These are phyloP conservation scores for Pandion haliaetus DNA, from an alignment of 2,113 vertebrate genomes.

Conservation along the genomic window DNA sequence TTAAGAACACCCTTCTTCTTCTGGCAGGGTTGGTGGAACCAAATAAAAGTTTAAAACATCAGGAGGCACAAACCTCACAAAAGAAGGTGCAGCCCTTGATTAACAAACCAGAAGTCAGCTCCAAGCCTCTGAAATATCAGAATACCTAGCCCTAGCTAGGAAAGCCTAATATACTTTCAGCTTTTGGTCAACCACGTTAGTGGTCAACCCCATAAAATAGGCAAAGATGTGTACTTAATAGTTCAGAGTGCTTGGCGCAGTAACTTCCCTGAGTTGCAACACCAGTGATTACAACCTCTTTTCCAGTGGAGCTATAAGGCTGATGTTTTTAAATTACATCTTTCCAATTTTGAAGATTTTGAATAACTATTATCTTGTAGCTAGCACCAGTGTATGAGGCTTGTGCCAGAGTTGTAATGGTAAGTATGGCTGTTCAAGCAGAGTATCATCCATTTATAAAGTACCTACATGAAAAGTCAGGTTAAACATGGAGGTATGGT, in stretches of 20 bases:
- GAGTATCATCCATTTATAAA: background rate
- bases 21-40: background rate
- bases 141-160: background rate
- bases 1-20: background rate
- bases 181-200: background rate
- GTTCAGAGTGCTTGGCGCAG: background rate
- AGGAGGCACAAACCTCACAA: background rate
- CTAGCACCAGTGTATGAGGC: background rate
- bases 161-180: background rate
- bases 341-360: background rate
- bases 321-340: conserved; percentile 9
- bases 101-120: background rate
- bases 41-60: background rate
- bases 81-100: background rate
- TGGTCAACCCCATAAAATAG: background rate
- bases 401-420: background rate
- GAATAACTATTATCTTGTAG: background rate
- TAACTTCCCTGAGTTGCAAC: conserved; percentile 32
- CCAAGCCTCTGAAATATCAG: background rate
- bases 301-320: background rate
- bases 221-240: background rate
- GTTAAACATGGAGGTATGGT: background rate
- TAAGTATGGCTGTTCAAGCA: background rate
- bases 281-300: background rate
- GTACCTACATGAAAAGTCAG: background rate